phyloP scores from a whole-genome alignment of 2,888 invertebrate species.

The Apamea epomidion region DNA sequence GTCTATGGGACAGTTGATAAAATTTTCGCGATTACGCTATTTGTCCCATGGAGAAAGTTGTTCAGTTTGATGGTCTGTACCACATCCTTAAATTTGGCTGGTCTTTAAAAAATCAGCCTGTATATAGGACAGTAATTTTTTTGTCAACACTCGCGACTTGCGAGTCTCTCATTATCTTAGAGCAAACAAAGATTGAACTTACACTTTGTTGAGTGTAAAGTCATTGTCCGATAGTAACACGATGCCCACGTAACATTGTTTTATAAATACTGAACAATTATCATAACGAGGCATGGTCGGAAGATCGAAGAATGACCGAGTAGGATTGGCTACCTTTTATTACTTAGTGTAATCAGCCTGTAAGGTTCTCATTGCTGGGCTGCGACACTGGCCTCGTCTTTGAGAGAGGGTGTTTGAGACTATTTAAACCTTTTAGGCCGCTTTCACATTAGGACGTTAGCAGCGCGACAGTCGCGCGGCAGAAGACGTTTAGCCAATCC shows the following conservation, averaged over 20 bases:
- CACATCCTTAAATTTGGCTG: no score
- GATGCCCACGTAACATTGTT: slow-evolving; percentile 44
- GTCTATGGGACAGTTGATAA: no score
- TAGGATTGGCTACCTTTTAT: background rate
- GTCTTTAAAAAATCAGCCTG: no score
- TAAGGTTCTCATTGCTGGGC: background rate
- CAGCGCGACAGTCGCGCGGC: no score
- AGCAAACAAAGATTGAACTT: slow-evolving; percentile 71
- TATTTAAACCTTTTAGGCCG: background rate
- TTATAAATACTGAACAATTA: slow-evolving; percentile 46
- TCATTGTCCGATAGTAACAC: slow-evolving; percentile 73
- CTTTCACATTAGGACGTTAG: no score
- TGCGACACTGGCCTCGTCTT: background rate
- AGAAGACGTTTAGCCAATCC: no score
- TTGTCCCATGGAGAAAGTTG: no score
- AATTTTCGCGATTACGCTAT: no score
- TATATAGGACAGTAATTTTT: slow-evolving; percentile 40
- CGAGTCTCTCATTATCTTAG: slow-evolving; percentile 58
- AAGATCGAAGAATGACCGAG: slow-evolving; percentile 19
- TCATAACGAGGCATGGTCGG: slow-evolving; percentile 8
- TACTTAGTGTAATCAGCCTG: background rate
- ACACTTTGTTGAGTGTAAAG: slow-evolving; percentile 56
- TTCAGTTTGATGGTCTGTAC: no score
- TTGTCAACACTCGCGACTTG: slow-evolving; percentile 3
- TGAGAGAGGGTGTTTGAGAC: background rate